Evolutionary conservation across 2,113 vertebrate species (phyloP), one percentile per base, ranked within the genome.

Genomic region (Oryzias curvinotus): DNA sequence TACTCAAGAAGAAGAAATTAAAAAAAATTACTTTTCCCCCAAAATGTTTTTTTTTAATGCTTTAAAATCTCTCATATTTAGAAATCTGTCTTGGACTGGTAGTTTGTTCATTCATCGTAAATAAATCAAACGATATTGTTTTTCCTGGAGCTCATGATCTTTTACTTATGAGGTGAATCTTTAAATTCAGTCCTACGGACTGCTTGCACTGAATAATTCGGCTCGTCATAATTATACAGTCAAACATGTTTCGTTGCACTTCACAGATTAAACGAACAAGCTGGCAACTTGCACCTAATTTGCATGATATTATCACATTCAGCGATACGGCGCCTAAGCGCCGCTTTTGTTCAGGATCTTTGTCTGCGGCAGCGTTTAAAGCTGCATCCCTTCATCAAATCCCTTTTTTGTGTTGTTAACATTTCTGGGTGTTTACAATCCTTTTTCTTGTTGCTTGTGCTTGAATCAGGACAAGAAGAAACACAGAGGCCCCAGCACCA

Each of bases 401-500:
- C 43, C 17, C 5, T 14, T 53, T 15, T 4, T 23, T 15, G 6
- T 8, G 19, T 16, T 17, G 19, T 1, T 62, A n/a, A 5, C 16
- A 18, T n/a, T 5, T 2, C 16, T 51, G 15, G 17, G 12, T 51
- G 47, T 43, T 14, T 16, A 36, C 15, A 18, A 41, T 10, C 6
- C 16, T 17, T 36, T 49, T 63, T 16, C n/a, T 44, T 8, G 0
- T 2, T 17, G 30, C 4, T 60, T 57, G 77, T 59, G 13, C 23
- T 30, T 44, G 15, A 48, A 68, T 26, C 75, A 89, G 2, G 97
- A 99, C 70, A 98, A 97, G 86, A 96, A 93, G 85, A 99, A 98
- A 69, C 95, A 96, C 79, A 80, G 95, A 85, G 96, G 96, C 28
- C 92, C 95, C 15, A 95, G 88, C 72, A 95, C 89, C 69, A 98